A percentile compares a stretch with the other conserved stretches of the same genome.
These are phyloP conservation scores for Tachina fera DNA, from an alignment of 2,888 invertebrate genomes.

Conservation along the genomic window DNA sequence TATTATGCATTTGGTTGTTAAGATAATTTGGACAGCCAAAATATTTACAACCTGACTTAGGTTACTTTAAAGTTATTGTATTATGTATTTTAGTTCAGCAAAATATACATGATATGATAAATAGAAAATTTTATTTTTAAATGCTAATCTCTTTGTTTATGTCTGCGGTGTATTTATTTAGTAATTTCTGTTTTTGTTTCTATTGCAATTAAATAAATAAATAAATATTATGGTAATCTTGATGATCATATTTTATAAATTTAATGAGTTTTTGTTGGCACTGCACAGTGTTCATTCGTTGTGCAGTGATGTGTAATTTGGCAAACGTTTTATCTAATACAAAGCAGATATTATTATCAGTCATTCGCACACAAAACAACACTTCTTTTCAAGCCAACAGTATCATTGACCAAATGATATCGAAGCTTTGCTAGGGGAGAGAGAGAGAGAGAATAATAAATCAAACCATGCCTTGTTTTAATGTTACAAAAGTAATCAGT, in stretches of 20 bases:
- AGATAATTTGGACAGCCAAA: too few relatives aligned
- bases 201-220: conserved; percentile 65
- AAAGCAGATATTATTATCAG: conserved; percentile 62
- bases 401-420: background rate
- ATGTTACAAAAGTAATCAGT: too few relatives aligned
- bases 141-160: background rate
- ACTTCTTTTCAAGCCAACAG: background rate
- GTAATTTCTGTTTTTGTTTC: conserved; percentile 15
- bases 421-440: too few relatives aligned
- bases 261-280: conserved; percentile 61
- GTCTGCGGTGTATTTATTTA: background rate
- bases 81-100: too few relatives aligned
- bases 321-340: conserved; percentile 52
- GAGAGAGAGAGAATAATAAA: too few relatives aligned
- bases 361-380: conserved; percentile 7
- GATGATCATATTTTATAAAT: conserved; percentile 64
- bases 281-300: conserved; percentile 26
- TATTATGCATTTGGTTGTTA: too few relatives aligned
- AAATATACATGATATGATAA: too few relatives aligned
- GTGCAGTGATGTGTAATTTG: conserved; percentile 66
- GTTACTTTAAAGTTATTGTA: too few relatives aligned
- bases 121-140: background rate
- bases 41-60: too few relatives aligned
- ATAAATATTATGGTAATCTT: conserved; percentile 51
- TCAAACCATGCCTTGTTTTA: too few relatives aligned